These are phyloP conservation scores for Aspidiotus rigidus DNA, from an alignment of 2,888 invertebrate species.

Conservation along the genomic window DNA sequence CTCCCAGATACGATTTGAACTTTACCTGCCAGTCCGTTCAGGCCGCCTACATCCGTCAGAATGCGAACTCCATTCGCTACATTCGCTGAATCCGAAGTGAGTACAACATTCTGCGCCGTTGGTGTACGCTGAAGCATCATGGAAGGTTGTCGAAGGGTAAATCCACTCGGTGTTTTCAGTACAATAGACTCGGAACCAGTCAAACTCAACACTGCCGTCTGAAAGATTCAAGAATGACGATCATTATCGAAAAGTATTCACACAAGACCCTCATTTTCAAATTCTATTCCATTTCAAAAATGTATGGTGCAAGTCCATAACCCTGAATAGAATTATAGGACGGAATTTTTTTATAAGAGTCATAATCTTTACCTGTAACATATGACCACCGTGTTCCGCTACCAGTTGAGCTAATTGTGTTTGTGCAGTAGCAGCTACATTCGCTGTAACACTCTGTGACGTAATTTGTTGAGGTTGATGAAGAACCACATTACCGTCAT, in stretches of 20 bases:
- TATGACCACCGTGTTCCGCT: slow-evolving; percentile 40
- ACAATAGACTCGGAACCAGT: slow-evolving; percentile 39
- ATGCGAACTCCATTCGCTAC: slow-evolving; percentile 38
- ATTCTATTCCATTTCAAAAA: no score
- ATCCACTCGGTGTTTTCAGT: slow-evolving; percentile 37
- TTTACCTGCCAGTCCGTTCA: slow-evolving; percentile 29
- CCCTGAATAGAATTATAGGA: no score
- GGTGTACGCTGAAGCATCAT: slow-evolving; percentile 36
- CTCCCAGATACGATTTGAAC: slow-evolving; percentile 36
- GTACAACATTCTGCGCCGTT: slow-evolving; percentile 20
- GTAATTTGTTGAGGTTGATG: slow-evolving; percentile 46
- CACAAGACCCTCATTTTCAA: no score
- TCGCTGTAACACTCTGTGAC: slow-evolving; percentile 38
- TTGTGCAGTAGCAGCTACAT: slow-evolving; percentile 40
- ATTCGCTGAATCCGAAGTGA: slow-evolving; percentile 20
- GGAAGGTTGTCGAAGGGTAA: slow-evolving; percentile 35
- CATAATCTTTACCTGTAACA: slow-evolving; percentile 38
- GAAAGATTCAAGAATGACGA: slow-evolving; percentile 29
- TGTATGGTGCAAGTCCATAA: no score
- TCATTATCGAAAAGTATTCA: not conserved
- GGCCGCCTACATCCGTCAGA: slow-evolving; percentile 39
- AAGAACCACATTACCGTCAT: slow-evolving; percentile 57
- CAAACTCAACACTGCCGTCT: slow-evolving; percentile 40
- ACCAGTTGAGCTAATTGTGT: slow-evolving; percentile 40
- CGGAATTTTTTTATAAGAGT: not conserved